Percentiles rank a stretch among this genome's conserved stretches.
Conservation (phyloP, 2,113 vertebrate genomes). For the Bathybates hornii region DNA sequence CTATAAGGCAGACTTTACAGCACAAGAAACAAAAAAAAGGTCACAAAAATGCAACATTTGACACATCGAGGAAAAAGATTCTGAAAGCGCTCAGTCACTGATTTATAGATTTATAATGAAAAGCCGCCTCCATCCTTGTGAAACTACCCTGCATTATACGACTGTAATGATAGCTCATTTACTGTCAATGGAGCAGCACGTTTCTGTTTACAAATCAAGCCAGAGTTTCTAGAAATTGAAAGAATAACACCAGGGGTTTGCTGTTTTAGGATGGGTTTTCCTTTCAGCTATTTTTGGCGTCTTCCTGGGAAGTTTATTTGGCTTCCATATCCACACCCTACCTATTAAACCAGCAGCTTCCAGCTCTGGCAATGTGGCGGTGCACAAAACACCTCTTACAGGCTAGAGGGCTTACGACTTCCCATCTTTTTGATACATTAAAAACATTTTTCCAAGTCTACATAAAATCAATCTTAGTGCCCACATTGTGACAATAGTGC, state of each 20-base stretch:
- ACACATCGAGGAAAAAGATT: not conserved
- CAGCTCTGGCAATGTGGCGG: not conserved
- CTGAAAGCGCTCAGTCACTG: not conserved
- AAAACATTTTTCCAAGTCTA: not conserved
- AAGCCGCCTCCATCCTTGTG: not conserved
- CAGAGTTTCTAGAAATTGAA: not conserved
- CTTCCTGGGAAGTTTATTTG: conserved; percentile 47
- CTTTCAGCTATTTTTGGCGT: conserved; percentile 31
- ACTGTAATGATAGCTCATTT: not conserved
- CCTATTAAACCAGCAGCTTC: conserved; percentile 39
- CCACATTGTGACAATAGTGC: conserved; percentile 27
- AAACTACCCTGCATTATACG: not conserved
- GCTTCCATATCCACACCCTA: conserved; percentile 39
- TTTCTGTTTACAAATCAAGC: conserved; percentile 1
- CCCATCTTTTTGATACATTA: not conserved
- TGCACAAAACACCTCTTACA: not conserved
- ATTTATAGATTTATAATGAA: not conserved
- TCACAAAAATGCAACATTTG: not conserved
- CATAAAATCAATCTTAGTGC: not conserved
- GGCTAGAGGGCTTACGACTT: not conserved
- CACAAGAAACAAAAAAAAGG: not conserved
- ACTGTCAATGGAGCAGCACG: not conserved
- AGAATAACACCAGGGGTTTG: conserved; percentile 20
- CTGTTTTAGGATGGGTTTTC: conserved; percentile 38
- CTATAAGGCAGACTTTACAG: not conserved